Evolutionary conservation across 2,797 vertebrate species (phyloP).

Genomic region (Mionectes olivaceus): DNA sequence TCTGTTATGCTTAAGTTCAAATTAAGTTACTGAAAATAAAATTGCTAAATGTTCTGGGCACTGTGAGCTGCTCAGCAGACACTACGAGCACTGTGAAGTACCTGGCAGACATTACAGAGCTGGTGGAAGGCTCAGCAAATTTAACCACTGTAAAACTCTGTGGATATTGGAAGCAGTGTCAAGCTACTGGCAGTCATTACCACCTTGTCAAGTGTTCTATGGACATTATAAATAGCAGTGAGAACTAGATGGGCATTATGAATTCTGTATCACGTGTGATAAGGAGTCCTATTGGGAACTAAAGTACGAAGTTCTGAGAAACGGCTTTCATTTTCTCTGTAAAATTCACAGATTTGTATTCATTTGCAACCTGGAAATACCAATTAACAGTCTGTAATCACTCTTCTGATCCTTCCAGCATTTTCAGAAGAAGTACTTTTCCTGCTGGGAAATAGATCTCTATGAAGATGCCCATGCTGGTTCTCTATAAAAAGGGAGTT

Average conservation of each 20-base stretch:
- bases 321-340: neutral
- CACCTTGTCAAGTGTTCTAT: neutral
- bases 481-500: neutral
- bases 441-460: neutral
- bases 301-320: neutral
- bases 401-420: neutral
- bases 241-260: neutral
- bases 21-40: constrained; percentile 22
- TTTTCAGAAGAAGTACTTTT: neutral
- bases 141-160: neutral
- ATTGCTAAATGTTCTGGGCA: neutral
- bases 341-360: neutral
- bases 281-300: neutral
- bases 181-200: neutral
- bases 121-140: neutral
- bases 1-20: neutral
- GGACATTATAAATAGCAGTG: neutral
- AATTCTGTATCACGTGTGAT: neutral
- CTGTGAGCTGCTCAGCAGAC: neutral
- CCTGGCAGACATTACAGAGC: neutral
- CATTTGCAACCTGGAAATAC: neutral
- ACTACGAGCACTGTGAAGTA: neutral
- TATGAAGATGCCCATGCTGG: neutral
- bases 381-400: neutral
- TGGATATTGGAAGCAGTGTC: neutral